Conservation (phyloP, 2,113 vertebrate species). For the Hemiprocne comata region DNA sequence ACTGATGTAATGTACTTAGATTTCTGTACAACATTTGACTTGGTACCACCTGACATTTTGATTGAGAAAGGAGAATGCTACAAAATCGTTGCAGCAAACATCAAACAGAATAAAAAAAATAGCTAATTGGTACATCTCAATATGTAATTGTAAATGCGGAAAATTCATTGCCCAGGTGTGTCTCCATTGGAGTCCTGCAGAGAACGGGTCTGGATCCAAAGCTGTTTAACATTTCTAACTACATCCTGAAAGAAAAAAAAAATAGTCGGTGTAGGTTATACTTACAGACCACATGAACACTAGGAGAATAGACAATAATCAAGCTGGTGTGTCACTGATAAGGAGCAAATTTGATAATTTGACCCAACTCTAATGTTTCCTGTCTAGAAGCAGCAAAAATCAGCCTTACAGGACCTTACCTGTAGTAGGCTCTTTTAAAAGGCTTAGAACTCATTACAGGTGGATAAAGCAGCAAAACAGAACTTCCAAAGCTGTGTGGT, state of each 20-base stretch:
- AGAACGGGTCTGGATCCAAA: neutral
- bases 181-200: neutral
- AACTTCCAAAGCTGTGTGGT: neutral
- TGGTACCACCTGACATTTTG: constrained; percentile 27
- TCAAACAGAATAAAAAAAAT: neutral
- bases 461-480: neutral
- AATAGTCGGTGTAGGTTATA: neutral
- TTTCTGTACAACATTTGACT: constrained; percentile 58
- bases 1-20: constrained; percentile 50
- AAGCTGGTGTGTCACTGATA: neutral
- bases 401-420: neutral
- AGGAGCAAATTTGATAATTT: neutral
- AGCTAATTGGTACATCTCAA: neutral
- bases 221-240: neutral
- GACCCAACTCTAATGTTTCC: neutral
- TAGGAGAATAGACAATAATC: neutral
- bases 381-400: neutral
- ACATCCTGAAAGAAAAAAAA: neutral
- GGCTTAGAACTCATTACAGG: neutral
- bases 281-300: neutral
- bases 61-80: constrained; percentile 25
- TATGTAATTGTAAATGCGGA: neutral
- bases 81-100: constrained; percentile 18
- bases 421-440: neutral
- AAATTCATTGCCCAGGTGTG: neutral